Conservation (phyloP, 2,888 invertebrate genomes). For the Drosophila diplacantha region DNA sequence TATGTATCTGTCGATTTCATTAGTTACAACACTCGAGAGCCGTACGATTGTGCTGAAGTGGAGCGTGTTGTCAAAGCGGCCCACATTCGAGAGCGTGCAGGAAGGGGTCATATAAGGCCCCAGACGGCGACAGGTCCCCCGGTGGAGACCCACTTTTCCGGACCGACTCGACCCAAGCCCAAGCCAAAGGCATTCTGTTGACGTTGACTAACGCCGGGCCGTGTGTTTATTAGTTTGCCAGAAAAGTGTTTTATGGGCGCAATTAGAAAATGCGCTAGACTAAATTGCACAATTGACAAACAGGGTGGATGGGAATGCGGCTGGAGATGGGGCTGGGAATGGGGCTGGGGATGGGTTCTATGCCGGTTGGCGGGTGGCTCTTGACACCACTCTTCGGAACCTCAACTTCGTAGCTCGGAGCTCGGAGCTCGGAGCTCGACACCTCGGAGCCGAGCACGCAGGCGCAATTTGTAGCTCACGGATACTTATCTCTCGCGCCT, state of each 20-base stretch:
- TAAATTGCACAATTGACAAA: slow-evolving; percentile 69
- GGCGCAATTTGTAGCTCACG: slow-evolving; percentile 75
- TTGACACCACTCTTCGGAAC: slow-evolving; percentile 12
- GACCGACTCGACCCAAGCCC: slow-evolving; percentile 11
- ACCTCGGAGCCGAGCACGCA: slow-evolving; percentile 63
- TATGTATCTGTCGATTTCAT: slow-evolving; percentile 25
- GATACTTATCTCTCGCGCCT: slow-evolving; percentile 63
- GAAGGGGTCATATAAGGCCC: slow-evolving; percentile 39
- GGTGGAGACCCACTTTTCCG: slow-evolving; percentile 11
- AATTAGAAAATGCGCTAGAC: slow-evolving; percentile 65
- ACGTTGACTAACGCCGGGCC: slow-evolving; percentile 58
- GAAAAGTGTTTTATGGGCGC: slow-evolving; percentile 66
- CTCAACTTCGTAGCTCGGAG: not conserved
- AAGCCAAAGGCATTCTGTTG: slow-evolving; percentile 36
- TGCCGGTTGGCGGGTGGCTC: slow-evolving; percentile 17
- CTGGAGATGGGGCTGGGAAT: not conserved
- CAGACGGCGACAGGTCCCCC: slow-evolving; percentile 25
- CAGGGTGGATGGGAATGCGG: slow-evolving; percentile 25
- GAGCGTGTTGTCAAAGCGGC: slow-evolving; percentile 31
- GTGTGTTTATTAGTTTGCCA: slow-evolving; percentile 68
- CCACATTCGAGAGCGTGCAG: slow-evolving; percentile 27
- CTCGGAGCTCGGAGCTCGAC: slow-evolving; percentile 16
- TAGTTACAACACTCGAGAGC: slow-evolving; percentile 63
- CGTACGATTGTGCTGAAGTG: slow-evolving; percentile 52
- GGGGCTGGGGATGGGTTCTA: slow-evolving; percentile 10